Percentiles rank a stretch among this genome's conserved stretches.
Conservation (phyloP, 2,797 vertebrate genomes). For the Petrocephalus sullivani region DNA sequence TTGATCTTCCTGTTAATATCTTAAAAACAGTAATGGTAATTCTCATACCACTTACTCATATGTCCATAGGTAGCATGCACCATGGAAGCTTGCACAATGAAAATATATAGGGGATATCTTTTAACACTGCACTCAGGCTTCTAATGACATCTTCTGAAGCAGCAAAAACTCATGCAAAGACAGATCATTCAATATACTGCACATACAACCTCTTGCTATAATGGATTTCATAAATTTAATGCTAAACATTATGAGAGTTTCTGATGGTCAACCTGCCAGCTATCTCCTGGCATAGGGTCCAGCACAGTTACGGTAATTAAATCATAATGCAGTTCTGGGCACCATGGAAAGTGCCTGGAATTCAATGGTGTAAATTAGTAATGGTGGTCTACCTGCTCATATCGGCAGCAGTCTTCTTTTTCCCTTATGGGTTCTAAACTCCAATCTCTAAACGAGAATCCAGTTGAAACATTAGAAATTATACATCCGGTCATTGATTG, state of each 20-base stretch:
- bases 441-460: background rate
- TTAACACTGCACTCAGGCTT: background rate
- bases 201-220: background rate
- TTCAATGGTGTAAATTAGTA: background rate
- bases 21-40: background rate
- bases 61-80: background rate
- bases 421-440: background rate
- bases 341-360: background rate
- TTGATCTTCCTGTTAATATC: background rate
- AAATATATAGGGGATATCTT: background rate
- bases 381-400: background rate
- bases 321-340: background rate
- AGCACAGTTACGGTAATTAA: background rate
- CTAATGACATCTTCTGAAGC: background rate
- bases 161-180: background rate
- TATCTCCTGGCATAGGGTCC: background rate
- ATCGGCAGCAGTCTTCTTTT: background rate
- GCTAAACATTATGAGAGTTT: background rate
- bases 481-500: background rate
- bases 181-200: background rate
- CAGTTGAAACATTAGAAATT: conserved; percentile 4
- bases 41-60: background rate
- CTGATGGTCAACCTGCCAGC: background rate
- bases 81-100: background rate
- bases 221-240: background rate